These are phyloP conservation scores for Amphiprion percula DNA, from an alignment of 2,113 vertebrate species.

Conservation along the genomic window DNA sequence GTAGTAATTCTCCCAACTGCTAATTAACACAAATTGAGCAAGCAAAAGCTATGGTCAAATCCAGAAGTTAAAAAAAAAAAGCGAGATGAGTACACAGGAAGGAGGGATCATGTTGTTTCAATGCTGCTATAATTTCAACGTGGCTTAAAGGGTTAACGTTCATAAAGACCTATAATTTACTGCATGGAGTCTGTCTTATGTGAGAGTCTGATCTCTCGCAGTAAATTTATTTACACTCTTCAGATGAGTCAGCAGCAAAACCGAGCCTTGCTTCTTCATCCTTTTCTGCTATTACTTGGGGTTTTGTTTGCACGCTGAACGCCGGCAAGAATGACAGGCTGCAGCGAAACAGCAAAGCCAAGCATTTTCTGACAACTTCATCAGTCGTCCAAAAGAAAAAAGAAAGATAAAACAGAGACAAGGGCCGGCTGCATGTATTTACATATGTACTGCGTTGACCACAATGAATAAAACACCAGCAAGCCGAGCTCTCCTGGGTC, in stretches of 20 bases:
- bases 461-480: conserved; percentile 73
- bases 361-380: conserved; percentile 73
- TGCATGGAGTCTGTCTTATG: conserved; percentile 20
- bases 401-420: conserved; percentile 40
- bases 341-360: conserved; percentile 59
- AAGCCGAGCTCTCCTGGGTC: conserved; percentile 59
- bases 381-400: conserved; percentile 29
- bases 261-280: conserved; percentile 23
- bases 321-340: conserved; percentile 54
- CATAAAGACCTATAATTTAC: conserved; percentile 58
- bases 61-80: conserved; percentile 18
- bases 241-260: conserved; percentile 63
- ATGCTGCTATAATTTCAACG: conserved; percentile 20
- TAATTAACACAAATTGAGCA: conserved; percentile 45
- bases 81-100: not conserved
- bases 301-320: conserved; percentile 61
- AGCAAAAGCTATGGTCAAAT: conserved; percentile 11
- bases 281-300: conserved; percentile 47
- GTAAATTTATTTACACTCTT: conserved; percentile 49
- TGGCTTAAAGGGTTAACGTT: conserved; percentile 25
- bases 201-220: conserved; percentile 38
- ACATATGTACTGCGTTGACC: conserved; percentile 74
- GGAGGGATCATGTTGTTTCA: not conserved
- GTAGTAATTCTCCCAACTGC: conserved; percentile 21
- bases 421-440: conserved; percentile 61